Percentiles rank a stretch among this genome's conserved stretches.
phyloP scores from a whole-genome alignment of 2,888 invertebrate genomes.

The Stegana nigrithorax region DNA sequence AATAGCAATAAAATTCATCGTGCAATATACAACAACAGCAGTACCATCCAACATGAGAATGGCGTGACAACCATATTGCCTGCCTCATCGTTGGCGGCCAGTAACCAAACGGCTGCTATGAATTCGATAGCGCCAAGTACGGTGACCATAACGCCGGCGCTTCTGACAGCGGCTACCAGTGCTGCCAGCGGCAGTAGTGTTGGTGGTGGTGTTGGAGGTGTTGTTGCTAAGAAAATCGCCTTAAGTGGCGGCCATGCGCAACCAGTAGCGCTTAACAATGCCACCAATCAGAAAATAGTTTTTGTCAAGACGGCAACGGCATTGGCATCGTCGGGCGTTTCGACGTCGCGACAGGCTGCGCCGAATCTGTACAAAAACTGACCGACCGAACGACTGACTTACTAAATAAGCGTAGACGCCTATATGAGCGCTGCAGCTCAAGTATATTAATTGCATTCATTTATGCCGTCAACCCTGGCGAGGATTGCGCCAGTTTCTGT shows the following conservation, averaged over 20 bases:
- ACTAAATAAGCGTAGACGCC: too few relatives aligned
- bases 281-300: conserved; percentile 61
- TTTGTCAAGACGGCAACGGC: conserved; percentile 53
- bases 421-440: too few relatives aligned
- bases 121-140: conserved; percentile 62
- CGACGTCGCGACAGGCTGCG: too few relatives aligned
- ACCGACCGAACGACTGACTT: too few relatives aligned
- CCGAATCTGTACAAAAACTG: not conserved
- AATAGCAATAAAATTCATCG: conserved; percentile 51
- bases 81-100: conserved; percentile 60
- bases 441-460: not conserved
- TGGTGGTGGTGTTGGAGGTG: conserved; percentile 31
- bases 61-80: conserved; percentile 63
- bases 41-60: conserved; percentile 61
- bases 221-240: conserved; percentile 41
- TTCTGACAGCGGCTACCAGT: conserved; percentile 31
- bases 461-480: not conserved
- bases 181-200: not conserved
- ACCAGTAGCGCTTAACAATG: conserved; percentile 31
- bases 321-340: too few relatives aligned
- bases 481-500: not conserved
- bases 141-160: conserved; percentile 62
- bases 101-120: conserved; percentile 61
- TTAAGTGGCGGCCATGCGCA: conserved; percentile 12
- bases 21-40: conserved; percentile 59